phyloP scores from a whole-genome alignment of 2,113 vertebrate species.

The Phyllostomus hastatus region DNA sequence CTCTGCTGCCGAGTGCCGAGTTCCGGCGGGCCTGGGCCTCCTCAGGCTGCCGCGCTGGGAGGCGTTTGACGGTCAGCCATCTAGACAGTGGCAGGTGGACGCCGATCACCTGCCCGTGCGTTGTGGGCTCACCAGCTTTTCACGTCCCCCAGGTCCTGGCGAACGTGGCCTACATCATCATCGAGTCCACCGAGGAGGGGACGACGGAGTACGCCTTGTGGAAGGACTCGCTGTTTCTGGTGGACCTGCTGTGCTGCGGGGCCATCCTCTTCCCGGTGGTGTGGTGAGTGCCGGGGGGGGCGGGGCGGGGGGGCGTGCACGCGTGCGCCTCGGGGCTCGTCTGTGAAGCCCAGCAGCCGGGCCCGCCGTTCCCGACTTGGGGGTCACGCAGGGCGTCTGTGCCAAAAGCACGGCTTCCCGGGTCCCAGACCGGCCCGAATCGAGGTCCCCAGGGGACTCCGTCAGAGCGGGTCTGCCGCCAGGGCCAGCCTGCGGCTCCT shows the following conservation, averaged over 20 bases:
- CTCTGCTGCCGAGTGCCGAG: background rate
- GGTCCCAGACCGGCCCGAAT: background rate
- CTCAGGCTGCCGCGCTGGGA: background rate
- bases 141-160: constrained; percentile 83
- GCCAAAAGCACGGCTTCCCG: background rate
- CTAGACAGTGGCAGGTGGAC: background rate
- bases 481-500: too few species aligned
- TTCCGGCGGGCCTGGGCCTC: background rate
- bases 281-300: constrained; percentile 80
- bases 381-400: accelerated
- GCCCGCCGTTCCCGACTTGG: accelerated
- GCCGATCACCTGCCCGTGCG: too few species aligned
- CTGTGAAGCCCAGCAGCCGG: accelerated
- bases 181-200: constrained; percentile 91
- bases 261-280: constrained; percentile 92
- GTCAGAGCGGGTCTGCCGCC: background rate
- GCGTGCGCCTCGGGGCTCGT: background rate
- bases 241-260: constrained; percentile 90
- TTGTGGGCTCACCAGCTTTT: background rate
- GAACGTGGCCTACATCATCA: constrained; percentile 91
- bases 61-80: accelerated
- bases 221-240: constrained; percentile 91
- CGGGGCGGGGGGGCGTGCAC: background rate
- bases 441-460: background rate
- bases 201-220: constrained; percentile 88